phyloP scores from a whole-genome alignment of 2,888 invertebrate genomes.

The Amphipoea oculea region DNA sequence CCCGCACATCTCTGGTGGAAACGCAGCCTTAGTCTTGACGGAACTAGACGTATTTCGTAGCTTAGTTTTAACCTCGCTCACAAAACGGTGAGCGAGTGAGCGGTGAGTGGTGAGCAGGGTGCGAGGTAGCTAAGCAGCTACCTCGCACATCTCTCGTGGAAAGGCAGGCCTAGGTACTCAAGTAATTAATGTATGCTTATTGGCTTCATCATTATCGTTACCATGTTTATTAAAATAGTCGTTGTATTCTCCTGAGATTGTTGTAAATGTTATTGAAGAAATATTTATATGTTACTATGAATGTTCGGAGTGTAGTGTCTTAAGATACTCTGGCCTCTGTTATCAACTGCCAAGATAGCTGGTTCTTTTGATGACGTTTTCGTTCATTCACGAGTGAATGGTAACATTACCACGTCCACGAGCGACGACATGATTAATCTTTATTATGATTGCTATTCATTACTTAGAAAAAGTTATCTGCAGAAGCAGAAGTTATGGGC shows the following conservation, averaged over 20 bases:
- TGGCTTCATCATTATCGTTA: background rate
- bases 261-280: background rate
- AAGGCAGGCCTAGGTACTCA: background rate
- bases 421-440: background rate
- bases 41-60: background rate
- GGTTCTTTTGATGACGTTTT: background rate
- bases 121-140: background rate
- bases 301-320: background rate
- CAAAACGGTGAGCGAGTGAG: no score
- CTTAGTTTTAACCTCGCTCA: slow-evolving; percentile 1
- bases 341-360: background rate
- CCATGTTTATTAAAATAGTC: background rate
- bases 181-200: background rate
- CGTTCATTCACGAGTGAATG: background rate
- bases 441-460: background rate
- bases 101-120: no score
- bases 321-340: background rate
- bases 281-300: background rate
- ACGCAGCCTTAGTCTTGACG: no score
- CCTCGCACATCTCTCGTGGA: background rate
- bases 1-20: no score
- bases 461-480: background rate
- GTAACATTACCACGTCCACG: no score
- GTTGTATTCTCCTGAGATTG: background rate
- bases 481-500: background rate